Percentiles rank a stretch among this genome's conserved stretches.
These are phyloP conservation scores for Dasypus novemcinctus DNA, from an alignment of 2,113 vertebrate species.

Conservation along the genomic window DNA sequence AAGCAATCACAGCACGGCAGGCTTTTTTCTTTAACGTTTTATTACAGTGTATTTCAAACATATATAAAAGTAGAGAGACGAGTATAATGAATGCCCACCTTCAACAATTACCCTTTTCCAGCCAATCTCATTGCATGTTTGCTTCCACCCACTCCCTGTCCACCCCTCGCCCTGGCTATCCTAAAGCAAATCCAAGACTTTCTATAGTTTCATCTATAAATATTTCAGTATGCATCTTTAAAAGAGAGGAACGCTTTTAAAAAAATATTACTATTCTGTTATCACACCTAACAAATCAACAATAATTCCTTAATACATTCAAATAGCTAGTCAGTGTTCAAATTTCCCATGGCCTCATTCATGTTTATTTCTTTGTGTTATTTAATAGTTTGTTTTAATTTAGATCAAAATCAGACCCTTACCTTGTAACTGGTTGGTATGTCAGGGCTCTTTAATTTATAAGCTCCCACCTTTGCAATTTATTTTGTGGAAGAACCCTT, in stretches of 20 bases:
- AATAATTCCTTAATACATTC: not conserved
- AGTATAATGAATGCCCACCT: not conserved
- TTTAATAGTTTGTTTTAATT: not conserved
- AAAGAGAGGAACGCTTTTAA: not conserved
- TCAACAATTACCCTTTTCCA: not conserved
- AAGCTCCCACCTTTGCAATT: not conserved
- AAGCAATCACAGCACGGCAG: not conserved
- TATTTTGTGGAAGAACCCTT: not conserved
- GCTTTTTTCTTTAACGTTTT: not conserved
- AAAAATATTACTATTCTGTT: not conserved
- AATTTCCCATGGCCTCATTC: not conserved
- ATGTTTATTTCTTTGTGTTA: not conserved
- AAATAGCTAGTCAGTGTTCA: not conserved
- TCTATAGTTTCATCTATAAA: not conserved
- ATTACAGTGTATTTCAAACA: not conserved
- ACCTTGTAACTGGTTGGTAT: not conserved
- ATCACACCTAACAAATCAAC: not conserved
- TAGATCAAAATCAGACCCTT: not conserved
- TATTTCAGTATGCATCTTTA: not conserved
- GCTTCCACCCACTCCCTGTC: not conserved
- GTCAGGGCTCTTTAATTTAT: not conserved
- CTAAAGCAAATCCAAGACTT: not conserved
- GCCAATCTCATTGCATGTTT: not conserved
- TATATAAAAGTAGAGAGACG: not conserved
- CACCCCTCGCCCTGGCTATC: not conserved